Percentiles rank a stretch among this genome's conserved stretches.
Conservation (phyloP, 2,113 vertebrate genomes). For the Tragelaphus buxtoni region DNA sequence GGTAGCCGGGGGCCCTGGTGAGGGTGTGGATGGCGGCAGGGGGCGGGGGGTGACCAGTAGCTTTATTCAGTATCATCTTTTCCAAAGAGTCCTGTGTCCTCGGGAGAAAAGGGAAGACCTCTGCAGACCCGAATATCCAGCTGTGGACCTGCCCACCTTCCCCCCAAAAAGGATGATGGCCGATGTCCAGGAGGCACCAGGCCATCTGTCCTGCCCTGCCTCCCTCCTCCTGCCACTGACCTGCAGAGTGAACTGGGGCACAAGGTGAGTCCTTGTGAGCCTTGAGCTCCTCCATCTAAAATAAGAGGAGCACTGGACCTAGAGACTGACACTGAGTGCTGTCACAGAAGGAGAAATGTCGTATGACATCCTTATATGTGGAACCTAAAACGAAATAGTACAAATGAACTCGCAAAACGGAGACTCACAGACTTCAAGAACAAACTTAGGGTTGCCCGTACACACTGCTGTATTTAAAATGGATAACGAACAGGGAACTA, state of each 20-base stretch:
- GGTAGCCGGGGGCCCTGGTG: neutral
- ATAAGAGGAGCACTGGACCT: neutral
- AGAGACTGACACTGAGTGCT: neutral
- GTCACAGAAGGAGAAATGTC: neutral
- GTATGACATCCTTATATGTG: neutral
- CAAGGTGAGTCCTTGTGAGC: fast-evolving
- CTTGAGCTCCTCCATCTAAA: neutral
- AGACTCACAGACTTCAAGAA: neutral
- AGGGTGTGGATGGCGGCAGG: neutral
- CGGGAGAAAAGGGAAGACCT: neutral
- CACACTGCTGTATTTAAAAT: neutral
- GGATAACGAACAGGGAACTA: neutral
- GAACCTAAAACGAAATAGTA: neutral
- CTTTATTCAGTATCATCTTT: neutral
- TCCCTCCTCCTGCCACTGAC: neutral
- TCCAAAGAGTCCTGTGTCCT: neutral
- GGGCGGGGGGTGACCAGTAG: neutral
- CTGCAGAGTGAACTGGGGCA: neutral
- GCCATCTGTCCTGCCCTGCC: neutral
- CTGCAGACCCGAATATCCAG: neutral
- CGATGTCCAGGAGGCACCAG: fast-evolving
- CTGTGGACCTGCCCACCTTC: neutral
- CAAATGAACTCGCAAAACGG: neutral
- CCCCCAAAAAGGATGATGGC: neutral
- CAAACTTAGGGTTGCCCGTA: neutral